Evolutionary conservation across 2,113 vertebrate species (phyloP), one percentile per base, ranked within the genome.

Genomic region (Vanacampus margaritifer): DNA sequence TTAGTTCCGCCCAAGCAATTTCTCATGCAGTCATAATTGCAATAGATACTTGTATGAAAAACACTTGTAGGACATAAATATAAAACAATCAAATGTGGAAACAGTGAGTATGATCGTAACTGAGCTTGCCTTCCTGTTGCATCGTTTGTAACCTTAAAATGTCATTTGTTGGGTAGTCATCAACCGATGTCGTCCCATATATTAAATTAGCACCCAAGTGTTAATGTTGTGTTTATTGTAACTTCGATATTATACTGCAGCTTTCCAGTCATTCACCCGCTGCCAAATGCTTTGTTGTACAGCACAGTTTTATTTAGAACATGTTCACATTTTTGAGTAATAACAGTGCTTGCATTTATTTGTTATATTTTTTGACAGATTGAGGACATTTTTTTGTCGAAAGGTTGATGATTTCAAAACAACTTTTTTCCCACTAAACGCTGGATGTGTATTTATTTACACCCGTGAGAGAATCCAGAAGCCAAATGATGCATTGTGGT

Each of bases 341-440:
- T 39, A 41, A 12, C 39, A 41, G 12, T 13, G 11, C 39, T 59
- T 59, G 57, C 19, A 3, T 54, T 54, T 54, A 37, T 11, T 35
- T 58, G n/a, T 35, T 58, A 19, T 28, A 23, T 39, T 61, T 24
- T 61, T 39, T 61, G 58, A 61, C 58, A 39, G 37, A 61, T 61
- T 61, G 58, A 61, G 58, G 58, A 37, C 58, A 36, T n/a, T 39
- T 39, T 23, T 23, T 54, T 26, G 24, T 54, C 24, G 11, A 24
- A 24, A 5, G 23, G 12, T 54, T 54, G 48, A 51, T n/a, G 48
- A 2, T 9, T 28, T 61, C 36, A 21, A 60, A 60, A 39, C 13
- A 39, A 61, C n/a, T 19, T 36, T 53, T 60, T 37, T n/a, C 36
- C 58, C 21, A 13, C 35, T 0, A 12, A 36, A 23, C 36, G 6